Base-by-base conservation (phyloP, 2,113 vertebrate species). In the Potamarius usumacintae region DNA sequence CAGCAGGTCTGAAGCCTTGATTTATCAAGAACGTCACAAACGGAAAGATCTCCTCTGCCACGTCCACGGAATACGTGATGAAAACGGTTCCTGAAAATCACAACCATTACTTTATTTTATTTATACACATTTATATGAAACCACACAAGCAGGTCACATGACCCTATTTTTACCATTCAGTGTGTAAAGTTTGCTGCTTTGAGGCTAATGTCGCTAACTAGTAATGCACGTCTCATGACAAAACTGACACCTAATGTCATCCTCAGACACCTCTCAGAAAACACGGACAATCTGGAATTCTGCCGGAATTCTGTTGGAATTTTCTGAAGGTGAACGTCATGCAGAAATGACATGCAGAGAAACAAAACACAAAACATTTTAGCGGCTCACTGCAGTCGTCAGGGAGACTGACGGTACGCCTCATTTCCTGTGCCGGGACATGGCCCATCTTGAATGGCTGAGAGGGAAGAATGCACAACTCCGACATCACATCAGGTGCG, bases 51-150 rank as follows among this genome's bases (percentile, higher is more conserved):
- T 90, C 86, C 25, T 85, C 67, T 0, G 88, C 88, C 22, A 74
- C 89, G 72, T 91, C 91, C 82, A 88, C 82, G 0, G 91, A 91
- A 67, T 91, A 91, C 6, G 91, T 91, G 76, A 91, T 88, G 60
- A 91, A 91, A 65, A 91, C 78, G 8, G 89, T 85, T 52, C 91
- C 91, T 91, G 22, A 10, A 82, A 85, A 82, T 52, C 50, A 55
- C 50, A n/a, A 25, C 0, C 72, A 11, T 25, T 20, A 9, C 30
- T 72, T 17, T 20, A 30, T 0, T n/a, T 4, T 2, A n/a, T n/a
- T 79, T 60, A 9, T 20, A 60, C 27, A 81, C 5, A 3, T 30
- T 79, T 1, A 60, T 20, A 30, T 22, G 42, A 7, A 78, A n/a
- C 0, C 0, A n/a, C 22, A 11, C 7, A 2, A 34, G 34, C 1